Base-by-base conservation (phyloP, 2,888 invertebrate species). In the Eupithecia exiguata region DNA sequence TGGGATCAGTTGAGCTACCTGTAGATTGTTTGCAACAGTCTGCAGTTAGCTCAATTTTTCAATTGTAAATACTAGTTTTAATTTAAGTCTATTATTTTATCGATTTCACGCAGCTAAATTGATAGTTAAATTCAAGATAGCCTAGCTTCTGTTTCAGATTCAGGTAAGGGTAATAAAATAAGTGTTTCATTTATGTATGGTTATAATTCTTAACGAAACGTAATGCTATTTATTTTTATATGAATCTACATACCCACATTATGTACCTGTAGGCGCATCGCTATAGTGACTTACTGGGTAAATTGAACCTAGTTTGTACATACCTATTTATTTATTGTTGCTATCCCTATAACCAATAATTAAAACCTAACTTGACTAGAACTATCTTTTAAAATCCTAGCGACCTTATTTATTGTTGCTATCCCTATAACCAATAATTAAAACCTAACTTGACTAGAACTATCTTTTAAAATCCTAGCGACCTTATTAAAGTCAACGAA, bases 311-410 rank as follows among this genome's bases (percentile, higher is more conserved):
- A 53, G 53, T 53, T 53, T n/a, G 49, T 58, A 58, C 58, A 58
- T 58, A 58, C 14, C 25, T 58, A 58, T 58, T 53, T 53, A 21
- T 21, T 21, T 53, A 53, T 53, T n/a, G 5, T n/a, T 53, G 53
- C 21, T 58, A 58, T 25, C 58, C 58, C 12, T 58, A 58, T 25
- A 12, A 25, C 53, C 21, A 58, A 58, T 25, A 58, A 58, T 58
- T 58, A 58, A 18, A 58, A 25, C 14, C 25, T 58, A 25, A 58
- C 12, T 58, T 58, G 58, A 58, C 58, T 58, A 58, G 58, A 58
- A 5, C 58, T 58, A 58, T 2, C 12, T 25, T 25, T 58, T 25
- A 58, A 61, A 62, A 62, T 62, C 30, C 62, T 62, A 62, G 14
- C 25, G 58, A 58, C 58, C 58, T 25, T 25, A 53, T 53, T 4